These are phyloP conservation scores for Apotomis betuletana DNA, from an alignment of 2,888 invertebrate species.

Conservation along the genomic window DNA sequence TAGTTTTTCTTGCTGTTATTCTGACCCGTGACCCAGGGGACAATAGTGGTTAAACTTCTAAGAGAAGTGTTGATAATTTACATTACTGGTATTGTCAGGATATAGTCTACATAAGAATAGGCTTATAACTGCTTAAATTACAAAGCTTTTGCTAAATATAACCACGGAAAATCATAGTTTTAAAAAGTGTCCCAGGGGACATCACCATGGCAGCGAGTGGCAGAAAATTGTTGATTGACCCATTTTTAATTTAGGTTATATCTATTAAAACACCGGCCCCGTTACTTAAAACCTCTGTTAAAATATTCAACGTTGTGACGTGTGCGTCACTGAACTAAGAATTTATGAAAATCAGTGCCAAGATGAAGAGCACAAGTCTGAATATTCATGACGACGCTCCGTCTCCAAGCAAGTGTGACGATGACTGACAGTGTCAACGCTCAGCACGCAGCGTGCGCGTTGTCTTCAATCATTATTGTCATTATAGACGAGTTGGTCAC, in stretches of 20 bases:
- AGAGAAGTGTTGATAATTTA: too few species aligned
- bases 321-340: background rate
- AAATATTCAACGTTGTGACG: conserved; percentile 3
- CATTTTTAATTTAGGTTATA: background rate
- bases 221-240: too few species aligned
- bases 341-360: conserved; percentile 24
- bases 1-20: too few species aligned
- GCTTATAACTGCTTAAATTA: too few species aligned
- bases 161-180: too few species aligned
- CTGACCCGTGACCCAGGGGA: too few species aligned
- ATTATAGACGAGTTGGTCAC: background rate
- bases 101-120: too few species aligned
- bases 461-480: background rate
- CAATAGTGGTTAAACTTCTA: too few species aligned
- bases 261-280: background rate
- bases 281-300: background rate
- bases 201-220: too few species aligned
- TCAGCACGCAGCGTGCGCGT: background rate
- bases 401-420: background rate
- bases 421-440: conserved; percentile 24
- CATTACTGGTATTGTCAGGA: too few species aligned
- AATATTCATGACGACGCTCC: conserved; percentile 16
- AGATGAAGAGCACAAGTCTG: conserved; percentile 5
- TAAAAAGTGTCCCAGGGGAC: too few species aligned
- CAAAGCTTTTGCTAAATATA: too few species aligned